Percentiles rank a stretch among this genome's conserved stretches.
Evolutionary conservation across 1,140 invertebrate genomes (phyloP).

Genomic region (Papilio xuthus): DNA sequence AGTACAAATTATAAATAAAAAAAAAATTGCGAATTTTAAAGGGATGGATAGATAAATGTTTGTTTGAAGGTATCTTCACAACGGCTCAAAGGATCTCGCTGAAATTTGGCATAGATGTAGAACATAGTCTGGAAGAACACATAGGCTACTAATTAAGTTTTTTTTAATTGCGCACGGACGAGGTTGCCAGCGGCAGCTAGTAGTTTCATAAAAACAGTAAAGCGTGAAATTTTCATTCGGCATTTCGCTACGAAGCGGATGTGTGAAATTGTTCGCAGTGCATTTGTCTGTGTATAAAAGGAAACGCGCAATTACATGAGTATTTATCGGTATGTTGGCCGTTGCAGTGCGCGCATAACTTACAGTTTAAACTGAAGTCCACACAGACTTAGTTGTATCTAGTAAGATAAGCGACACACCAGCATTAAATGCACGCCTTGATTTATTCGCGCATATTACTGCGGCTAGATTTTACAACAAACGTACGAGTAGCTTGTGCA

Average conservation of each 20-base stretch:
- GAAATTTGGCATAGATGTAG: too few relatives aligned
- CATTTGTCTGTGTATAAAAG: slow-evolving; percentile 38
- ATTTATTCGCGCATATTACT: slow-evolving; percentile 35
- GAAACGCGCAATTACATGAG: slow-evolving; percentile 37
- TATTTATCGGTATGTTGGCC: slow-evolving; percentile 37
- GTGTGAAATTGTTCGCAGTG: slow-evolving; percentile 40
- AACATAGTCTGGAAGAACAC: too few relatives aligned
- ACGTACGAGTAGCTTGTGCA: slow-evolving; percentile 23
- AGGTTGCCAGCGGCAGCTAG: too few relatives aligned
- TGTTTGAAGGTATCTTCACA: too few relatives aligned
- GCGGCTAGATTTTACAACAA: slow-evolving; percentile 35
- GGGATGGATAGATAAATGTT: too few relatives aligned
- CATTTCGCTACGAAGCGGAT: slow-evolving; percentile 35
- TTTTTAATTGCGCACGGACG: too few relatives aligned
- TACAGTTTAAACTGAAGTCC: slow-evolving; percentile 37
- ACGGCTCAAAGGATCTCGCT: too few relatives aligned
- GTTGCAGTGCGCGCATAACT: slow-evolving; percentile 36
- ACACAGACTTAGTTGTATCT: slow-evolving; percentile 37
- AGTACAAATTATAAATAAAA: too few relatives aligned
- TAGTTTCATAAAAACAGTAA: slow-evolving; percentile 31
- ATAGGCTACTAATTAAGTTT: too few relatives aligned
- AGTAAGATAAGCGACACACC: slow-evolving; percentile 36
- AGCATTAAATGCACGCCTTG: slow-evolving; percentile 35
- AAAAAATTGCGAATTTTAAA: slow-evolving; percentile 8
- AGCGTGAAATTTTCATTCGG: slow-evolving; percentile 37